phyloP scores from a whole-genome alignment of 92 coral and sea anemone species.

The Porites evermanni region DNA sequence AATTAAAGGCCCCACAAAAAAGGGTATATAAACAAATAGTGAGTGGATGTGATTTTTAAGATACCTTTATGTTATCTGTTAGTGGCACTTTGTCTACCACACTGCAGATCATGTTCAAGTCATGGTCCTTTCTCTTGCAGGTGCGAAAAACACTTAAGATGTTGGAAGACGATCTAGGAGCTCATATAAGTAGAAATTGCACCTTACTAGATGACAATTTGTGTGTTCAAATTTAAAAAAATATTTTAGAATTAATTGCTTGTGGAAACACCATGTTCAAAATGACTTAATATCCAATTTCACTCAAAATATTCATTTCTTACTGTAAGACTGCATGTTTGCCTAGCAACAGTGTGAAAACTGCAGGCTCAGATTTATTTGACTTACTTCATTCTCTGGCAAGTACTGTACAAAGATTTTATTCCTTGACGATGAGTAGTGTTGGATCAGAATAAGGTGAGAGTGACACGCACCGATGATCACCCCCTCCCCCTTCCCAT shows the following conservation, averaged over 20 bases:
- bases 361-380: slow-evolving; percentile 13
- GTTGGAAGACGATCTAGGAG: slow-evolving; percentile 78
- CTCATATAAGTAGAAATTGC: slow-evolving; percentile 71
- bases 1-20: too few species aligned
- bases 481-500: too few species aligned
- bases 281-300: too few species aligned
- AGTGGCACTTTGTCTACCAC: too few species aligned
- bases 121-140: slow-evolving; percentile 35
- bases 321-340: not conserved
- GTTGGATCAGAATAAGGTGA: too few species aligned
- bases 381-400: not conserved
- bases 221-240: slow-evolving; percentile 47
- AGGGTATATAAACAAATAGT: not conserved
- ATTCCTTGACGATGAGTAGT: too few species aligned
- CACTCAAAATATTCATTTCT: too few species aligned
- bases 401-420: not conserved
- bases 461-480: too few species aligned
- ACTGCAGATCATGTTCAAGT: too few species aligned
- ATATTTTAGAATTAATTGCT: too few species aligned
- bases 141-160: slow-evolving; percentile 81
- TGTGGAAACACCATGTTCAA: not conserved
- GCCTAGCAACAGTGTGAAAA: not conserved
- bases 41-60: not conserved
- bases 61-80: too few species aligned
- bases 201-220: slow-evolving; percentile 64